phyloP scores from a whole-genome alignment of 2,797 vertebrate species.

The Micromesistius poutassou region DNA sequence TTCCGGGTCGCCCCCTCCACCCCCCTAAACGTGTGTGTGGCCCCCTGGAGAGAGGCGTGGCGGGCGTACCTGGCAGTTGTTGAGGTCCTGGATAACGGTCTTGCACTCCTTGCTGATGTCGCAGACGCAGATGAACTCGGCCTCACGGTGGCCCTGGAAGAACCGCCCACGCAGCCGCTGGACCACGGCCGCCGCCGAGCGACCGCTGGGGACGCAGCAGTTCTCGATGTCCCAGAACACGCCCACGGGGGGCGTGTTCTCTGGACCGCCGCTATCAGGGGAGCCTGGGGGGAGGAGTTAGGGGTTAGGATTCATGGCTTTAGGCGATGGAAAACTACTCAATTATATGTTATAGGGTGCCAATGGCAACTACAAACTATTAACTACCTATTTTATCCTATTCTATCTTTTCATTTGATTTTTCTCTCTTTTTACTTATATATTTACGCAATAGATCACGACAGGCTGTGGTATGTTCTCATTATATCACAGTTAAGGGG shows the following conservation, averaged over 20 bases:
- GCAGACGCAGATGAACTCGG: constrained; percentile 98
- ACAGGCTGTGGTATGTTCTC: too few relatives aligned
- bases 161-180: constrained; percentile 90
- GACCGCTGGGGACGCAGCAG: constrained; percentile 91
- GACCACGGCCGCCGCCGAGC: constrained; percentile 89
- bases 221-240: constrained; percentile 99
- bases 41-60: neutral
- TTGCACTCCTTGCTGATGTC: constrained; percentile 98
- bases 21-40: neutral
- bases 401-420: too few relatives aligned
- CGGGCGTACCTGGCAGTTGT: constrained; percentile 92
- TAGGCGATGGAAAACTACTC: neutral
- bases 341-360: neutral
- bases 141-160: constrained; percentile 95
- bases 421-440: too few relatives aligned
- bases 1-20: neutral
- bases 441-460: too few relatives aligned
- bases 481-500: too few relatives aligned
- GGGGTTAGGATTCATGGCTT: neutral
- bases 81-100: constrained; percentile 97
- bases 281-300: constrained; percentile 68
- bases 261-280: constrained; percentile 79
- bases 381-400: too few relatives aligned
- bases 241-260: constrained; percentile 91
- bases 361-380: neutral